Conservation (phyloP, 2,888 invertebrate species). For the Adelphocoris suturalis region DNA sequence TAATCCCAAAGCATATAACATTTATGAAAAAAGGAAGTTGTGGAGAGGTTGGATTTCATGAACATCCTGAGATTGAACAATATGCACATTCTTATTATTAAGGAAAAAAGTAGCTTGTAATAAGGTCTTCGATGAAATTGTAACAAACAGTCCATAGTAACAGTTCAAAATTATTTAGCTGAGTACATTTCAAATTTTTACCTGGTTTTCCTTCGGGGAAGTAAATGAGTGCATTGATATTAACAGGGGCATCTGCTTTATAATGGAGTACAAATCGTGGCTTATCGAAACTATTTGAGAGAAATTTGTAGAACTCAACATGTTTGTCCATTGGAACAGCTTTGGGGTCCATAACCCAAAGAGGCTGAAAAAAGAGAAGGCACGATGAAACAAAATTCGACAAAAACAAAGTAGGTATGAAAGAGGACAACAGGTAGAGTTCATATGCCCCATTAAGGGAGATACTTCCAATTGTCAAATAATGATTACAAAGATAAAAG, state of each 20-base stretch:
- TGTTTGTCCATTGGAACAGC: slow-evolving; percentile 92
- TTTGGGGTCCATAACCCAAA: slow-evolving; percentile 96
- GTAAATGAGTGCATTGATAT: slow-evolving; percentile 93
- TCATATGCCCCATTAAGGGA: no score
- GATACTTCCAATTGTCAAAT: no score
- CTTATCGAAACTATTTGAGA: slow-evolving; percentile 90
- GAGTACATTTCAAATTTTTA: slow-evolving; percentile 57
- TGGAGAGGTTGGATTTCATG: background rate
- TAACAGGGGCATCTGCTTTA: slow-evolving; percentile 94
- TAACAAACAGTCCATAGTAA: no score
- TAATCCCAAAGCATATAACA: no score
- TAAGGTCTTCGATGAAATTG: no score
- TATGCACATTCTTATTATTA: no score
- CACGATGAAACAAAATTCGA: background rate
- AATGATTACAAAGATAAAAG: no score
- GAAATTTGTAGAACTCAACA: slow-evolving; percentile 94
- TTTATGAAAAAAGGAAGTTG: background rate
- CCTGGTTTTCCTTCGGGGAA: slow-evolving; percentile 94
- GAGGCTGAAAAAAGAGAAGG: slow-evolving; percentile 82
- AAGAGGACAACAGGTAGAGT: no score
- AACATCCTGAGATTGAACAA: no score
- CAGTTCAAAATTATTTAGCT: no score
- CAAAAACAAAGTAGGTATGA: background rate
- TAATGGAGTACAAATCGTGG: slow-evolving; percentile 96
- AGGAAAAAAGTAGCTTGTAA: no score